phyloP scores from a whole-genome alignment of 2,113 vertebrate genomes.

The Orycteropus afer region DNA sequence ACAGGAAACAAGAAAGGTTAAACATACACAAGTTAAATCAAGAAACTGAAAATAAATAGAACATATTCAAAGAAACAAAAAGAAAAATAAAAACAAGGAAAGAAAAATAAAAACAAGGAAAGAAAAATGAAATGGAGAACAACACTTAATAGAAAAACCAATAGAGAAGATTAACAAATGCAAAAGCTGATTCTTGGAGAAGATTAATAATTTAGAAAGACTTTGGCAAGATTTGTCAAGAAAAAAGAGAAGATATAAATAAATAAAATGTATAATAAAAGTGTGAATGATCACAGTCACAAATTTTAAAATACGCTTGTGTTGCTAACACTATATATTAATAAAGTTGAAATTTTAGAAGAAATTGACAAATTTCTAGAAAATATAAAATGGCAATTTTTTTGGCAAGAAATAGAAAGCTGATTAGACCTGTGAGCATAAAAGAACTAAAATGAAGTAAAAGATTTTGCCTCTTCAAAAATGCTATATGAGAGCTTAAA shows the following conservation, averaged over 20 bases:
- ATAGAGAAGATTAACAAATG: neutral
- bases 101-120: neutral
- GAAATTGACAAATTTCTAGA: neutral
- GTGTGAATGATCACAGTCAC: neutral
- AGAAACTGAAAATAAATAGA: neutral
- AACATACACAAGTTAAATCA: neutral
- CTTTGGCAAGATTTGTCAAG: neutral
- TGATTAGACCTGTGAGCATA: neutral
- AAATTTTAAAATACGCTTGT: neutral
- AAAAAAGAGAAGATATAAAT: neutral
- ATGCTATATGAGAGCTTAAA: no score
- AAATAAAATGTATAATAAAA: constrained; percentile 21
- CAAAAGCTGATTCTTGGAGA: neutral
- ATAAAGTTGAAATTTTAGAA: neutral
- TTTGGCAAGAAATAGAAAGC: neutral
- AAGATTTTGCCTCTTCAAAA: neutral
- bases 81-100: neutral
- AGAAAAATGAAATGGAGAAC: neutral
- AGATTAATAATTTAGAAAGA: neutral
- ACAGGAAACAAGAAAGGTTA: neutral
- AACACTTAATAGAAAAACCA: neutral
- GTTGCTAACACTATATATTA: neutral
- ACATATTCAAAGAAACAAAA: neutral
- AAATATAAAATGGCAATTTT: neutral
- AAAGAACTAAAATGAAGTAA: neutral